Conservation (phyloP, 2,888 invertebrate genomes). For the Helicoverpa assulta region DNA sequence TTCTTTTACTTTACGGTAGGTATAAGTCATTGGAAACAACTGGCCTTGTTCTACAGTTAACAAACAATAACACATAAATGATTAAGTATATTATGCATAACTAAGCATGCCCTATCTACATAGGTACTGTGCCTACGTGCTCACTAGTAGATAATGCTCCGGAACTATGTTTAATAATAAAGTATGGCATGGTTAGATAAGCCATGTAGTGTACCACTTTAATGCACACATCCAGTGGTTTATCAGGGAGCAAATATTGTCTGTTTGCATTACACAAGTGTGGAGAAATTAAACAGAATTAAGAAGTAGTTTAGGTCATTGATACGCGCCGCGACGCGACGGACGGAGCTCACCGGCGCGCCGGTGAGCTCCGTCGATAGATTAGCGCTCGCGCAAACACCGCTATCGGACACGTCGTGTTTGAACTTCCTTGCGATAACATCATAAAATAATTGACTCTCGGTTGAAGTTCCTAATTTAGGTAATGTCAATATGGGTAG, state of each 20-base stretch:
- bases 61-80: not conserved
- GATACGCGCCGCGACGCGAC: conserved; percentile 31
- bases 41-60: not conserved
- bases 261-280: conserved; percentile 36
- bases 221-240: conserved; percentile 1
- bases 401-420: conserved; percentile 36
- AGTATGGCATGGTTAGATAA: conserved; percentile 27
- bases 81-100: not conserved
- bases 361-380: conserved; percentile 21
- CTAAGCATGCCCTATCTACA: not conserved
- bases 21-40: not conserved
- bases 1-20: too few species aligned
- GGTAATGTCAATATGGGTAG: conserved; percentile 5
- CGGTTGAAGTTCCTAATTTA: conserved; percentile 30
- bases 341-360: too few species aligned
- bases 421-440: conserved; percentile 26
- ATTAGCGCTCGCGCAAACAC: conserved; percentile 39
- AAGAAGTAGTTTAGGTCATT: conserved; percentile 41
- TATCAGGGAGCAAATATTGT: conserved; percentile 37
- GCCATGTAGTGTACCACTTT: conserved; percentile 2
- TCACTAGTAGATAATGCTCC: not conserved
- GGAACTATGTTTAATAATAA: conserved; percentile 8
- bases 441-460: conserved; percentile 37
- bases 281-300: conserved; percentile 33
- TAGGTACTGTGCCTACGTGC: not conserved